Base-by-base conservation (phyloP, 2,888 invertebrate species). In the Oconnorella tubifera region DNA sequence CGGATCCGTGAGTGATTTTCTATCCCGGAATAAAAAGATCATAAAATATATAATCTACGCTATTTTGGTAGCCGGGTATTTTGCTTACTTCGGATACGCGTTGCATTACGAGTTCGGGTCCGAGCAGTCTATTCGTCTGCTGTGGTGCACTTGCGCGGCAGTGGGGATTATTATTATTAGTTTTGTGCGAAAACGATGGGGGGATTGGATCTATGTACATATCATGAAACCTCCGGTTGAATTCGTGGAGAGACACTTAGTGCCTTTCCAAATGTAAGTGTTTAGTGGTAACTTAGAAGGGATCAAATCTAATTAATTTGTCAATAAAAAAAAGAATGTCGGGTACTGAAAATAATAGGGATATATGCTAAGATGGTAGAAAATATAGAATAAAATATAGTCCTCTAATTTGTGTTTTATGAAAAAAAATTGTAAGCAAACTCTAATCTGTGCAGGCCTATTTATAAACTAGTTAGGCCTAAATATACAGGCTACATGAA, bases 21-120 rank as follows among this genome's bases (percentile, higher is more conserved):
- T n/a, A n/a, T n/a, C n/a, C n/a, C n/a, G n/a, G n/a, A n/a, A n/a
- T n/a, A 51, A 51, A 23, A 19, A 6, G 53, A 6, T 25, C 6
- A 51, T 51, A 6, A 19, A 25, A 27, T 6, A 51, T 6, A 6
- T 51, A 23, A 23, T 51, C 25, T 51, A 25, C 53, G 53, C 25
- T 19, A 23, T 51, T 6, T 25, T 6, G 6, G 25, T 69, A 31
- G 40, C 58, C 14, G 67, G 32, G 14, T 79, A 75, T 62, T 68
- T 72, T 19, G 74, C 68, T 1, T 79, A 78, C 64, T 77, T 79
- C 58, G 69, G 63, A n/a, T 77, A 72, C 64, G 73, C 76, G 2
- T 74, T 79, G 75, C 64, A 40, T 14, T 65, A 69, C 33, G 59
- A 65, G 50, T 67, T 65, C 25, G 63, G 67, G 2, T 56, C 50